These are phyloP conservation scores for Hirundo rustica DNA, from an alignment of 2,797 vertebrate genomes.

Conservation along the genomic window DNA sequence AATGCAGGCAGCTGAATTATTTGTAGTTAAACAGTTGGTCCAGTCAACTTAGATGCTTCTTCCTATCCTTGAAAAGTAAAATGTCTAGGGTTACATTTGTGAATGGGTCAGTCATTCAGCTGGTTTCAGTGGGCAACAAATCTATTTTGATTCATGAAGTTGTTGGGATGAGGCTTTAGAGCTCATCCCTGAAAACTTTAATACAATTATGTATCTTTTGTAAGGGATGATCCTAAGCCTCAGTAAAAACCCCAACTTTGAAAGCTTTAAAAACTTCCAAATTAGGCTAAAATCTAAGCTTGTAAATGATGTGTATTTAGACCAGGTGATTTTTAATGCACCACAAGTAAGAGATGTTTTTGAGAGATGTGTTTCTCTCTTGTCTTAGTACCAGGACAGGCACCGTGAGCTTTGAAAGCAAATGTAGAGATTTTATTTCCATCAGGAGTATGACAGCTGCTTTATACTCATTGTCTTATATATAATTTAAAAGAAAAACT, in stretches of 20 bases:
- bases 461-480: background rate
- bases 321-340: background rate
- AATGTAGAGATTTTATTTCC: constrained; percentile 26
- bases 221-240: background rate
- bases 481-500: background rate
- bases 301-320: background rate
- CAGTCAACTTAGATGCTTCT: background rate
- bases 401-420: constrained; percentile 7
- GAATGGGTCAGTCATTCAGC: background rate
- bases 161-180: background rate
- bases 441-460: background rate
- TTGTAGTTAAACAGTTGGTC: background rate
- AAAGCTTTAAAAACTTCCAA: background rate
- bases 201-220: background rate
- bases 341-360: background rate
- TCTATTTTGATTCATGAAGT: background rate
- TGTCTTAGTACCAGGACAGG: background rate
- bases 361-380: constrained; percentile 1
- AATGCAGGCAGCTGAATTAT: background rate
- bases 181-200: background rate
- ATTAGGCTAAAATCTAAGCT: background rate
- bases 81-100: background rate
- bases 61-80: background rate
- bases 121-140: background rate
- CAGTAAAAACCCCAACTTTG: background rate